A percentile compares a stretch with the other conserved stretches of the same genome.
Evolutionary conservation across 2,888 invertebrate species (phyloP).

Genomic region (Rhogogaster chlorosoma): DNA sequence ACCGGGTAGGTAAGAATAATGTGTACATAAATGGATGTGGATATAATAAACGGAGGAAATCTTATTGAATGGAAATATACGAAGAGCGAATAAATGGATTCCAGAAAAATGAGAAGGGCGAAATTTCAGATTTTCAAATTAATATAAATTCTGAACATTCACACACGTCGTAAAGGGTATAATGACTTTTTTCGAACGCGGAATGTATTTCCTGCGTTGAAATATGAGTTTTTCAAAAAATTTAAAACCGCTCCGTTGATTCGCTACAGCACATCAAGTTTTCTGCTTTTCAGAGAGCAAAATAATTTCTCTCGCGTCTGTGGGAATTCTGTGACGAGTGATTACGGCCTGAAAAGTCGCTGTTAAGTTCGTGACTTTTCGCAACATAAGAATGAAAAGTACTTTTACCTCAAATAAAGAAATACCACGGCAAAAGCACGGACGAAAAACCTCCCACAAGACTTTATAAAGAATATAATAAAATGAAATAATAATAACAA

Average conservation of each 20-base stretch:
- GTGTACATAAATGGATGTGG: background rate
- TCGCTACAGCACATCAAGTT: background rate
- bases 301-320: background rate
- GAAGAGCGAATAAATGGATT: background rate
- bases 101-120: background rate
- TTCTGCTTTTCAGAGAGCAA: background rate
- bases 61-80: background rate
- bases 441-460: background rate
- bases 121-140: background rate
- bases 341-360: background rate
- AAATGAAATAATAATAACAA: background rate
- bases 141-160: background rate
- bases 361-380: background rate
- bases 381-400: background rate
- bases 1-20: background rate
- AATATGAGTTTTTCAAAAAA: background rate
- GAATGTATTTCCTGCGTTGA: background rate
- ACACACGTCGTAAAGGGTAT: background rate
- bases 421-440: background rate
- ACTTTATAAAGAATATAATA: background rate
- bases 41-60: constrained; percentile 1
- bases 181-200: background rate
- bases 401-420: background rate
- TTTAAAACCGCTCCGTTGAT: background rate
- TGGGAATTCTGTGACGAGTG: background rate